Evolutionary conservation across 2,797 vertebrate species (phyloP).

Genomic region (Chlorospingus semifuscus): DNA sequence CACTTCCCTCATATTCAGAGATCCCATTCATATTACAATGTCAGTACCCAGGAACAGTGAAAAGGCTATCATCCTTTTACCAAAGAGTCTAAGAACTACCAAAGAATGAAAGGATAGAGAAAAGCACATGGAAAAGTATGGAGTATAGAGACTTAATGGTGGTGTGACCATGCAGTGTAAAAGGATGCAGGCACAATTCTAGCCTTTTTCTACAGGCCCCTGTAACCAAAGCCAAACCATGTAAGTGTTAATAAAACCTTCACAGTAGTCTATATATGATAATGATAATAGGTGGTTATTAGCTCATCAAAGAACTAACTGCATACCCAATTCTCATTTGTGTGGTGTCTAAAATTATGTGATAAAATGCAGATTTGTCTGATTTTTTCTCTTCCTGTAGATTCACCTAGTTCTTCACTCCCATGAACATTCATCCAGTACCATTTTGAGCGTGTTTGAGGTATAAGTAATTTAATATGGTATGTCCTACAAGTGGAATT

Average conservation of each 20-base stretch:
- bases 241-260: neutral
- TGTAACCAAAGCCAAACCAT: neutral
- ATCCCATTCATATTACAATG: neutral
- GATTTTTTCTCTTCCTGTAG: neutral
- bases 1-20: neutral
- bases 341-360: neutral
- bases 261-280: too few relatives aligned
- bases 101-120: neutral
- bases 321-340: neutral
- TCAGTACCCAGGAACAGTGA: neutral
- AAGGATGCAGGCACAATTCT: neutral
- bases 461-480: neutral
- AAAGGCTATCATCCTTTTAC: neutral
- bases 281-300: neutral
- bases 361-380: neutral
- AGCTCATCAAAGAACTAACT: neutral
- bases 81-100: neutral
- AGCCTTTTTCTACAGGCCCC: neutral
- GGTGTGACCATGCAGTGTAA: neutral
- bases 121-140: neutral
- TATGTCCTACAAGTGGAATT: neutral
- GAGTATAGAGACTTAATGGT: accelerated
- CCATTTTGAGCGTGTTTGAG: neutral
- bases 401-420: neutral
- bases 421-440: neutral